Base-by-base conservation (phyloP, 92 coral and sea anemone species). In the Muricea muricata region DNA sequence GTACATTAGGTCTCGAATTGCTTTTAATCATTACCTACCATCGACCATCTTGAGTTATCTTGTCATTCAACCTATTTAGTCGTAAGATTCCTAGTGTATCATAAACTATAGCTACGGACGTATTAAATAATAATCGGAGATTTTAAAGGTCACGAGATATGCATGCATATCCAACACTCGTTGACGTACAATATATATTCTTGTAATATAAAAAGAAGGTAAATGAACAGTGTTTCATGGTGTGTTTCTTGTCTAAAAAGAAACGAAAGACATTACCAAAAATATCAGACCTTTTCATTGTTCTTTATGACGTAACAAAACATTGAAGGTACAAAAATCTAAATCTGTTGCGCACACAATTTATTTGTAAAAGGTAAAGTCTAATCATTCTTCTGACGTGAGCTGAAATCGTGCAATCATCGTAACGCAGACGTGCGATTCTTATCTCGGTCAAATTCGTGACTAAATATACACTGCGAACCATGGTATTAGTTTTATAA, bases 131-230 rank as follows among this genome's bases (percentile, higher is more conserved):
- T 78, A 72, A 40, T 10, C 18, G 15, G 28, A 40, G 35, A 17
- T 18, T 70, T 5, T 2, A 34, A 29, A 23, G 3, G 48, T 70
- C 76, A 18, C 76, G 54, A 70, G 55, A 1, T 37, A 67, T 37
- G 39, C 28, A 3, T 39, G 21, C 55, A 63, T 63, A 63, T 10
- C 70, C 10, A 63, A 70, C 76, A 37, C 55, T n/a, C 47, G 73
- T 67, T 34, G 39, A 42, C 21, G 20, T 26, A n/a, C 28, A 39
- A 56, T 20, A 78, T 78, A 57, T 57, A 78, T 55, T 78, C 31
- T 75, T 78, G 83, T 78, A 78, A 52, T 33, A 78, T 56, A 57
- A 78, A 45, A 56, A 14, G n/a, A n/a, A 23, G 12, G 55, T n/a
- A 57, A 58, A 57, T 56, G 29, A 17, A n/a, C 56, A 21, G 24